Percentiles rank a stretch among this genome's conserved stretches.
phyloP scores from a whole-genome alignment of 2,113 vertebrate genomes.

The Seriola rivoliana region DNA sequence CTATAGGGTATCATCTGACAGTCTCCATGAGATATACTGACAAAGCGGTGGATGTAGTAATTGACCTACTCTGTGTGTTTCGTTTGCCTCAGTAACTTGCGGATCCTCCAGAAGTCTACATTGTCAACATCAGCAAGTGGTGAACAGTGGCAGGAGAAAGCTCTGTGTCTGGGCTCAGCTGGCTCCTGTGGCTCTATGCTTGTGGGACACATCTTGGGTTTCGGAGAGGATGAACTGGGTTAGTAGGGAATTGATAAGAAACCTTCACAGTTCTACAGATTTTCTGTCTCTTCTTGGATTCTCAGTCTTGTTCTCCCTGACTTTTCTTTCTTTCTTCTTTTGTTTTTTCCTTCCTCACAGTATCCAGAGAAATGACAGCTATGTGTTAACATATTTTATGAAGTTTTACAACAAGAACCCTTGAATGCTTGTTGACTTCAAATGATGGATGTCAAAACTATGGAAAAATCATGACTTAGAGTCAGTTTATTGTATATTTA shows the following conservation, averaged over 20 bases:
- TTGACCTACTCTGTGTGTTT: constrained; percentile 19
- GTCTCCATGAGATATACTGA: background rate
- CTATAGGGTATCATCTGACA: background rate
- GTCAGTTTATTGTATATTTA: constrained; percentile 40
- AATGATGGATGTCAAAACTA: constrained; percentile 41
- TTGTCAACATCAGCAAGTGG: constrained; percentile 81
- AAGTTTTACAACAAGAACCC: constrained; percentile 31
- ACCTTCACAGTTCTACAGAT: background rate
- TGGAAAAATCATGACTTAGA: constrained; percentile 40
- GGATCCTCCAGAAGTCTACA: constrained; percentile 93
- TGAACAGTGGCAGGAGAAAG: constrained; percentile 95
- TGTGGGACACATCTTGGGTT: constrained; percentile 94
- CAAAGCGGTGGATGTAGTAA: background rate
- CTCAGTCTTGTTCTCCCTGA: background rate
- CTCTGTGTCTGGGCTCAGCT: constrained; percentile 91
- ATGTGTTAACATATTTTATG: constrained; percentile 26
- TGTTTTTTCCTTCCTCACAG: background rate
- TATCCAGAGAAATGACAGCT: constrained; percentile 21
- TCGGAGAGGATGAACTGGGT: constrained; percentile 98
- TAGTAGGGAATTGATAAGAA: constrained; percentile 60
- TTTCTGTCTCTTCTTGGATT: constrained; percentile 1
- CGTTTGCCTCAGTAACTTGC: constrained; percentile 89
- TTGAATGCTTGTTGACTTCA: constrained; percentile 39
- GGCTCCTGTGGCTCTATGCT: constrained; percentile 91
- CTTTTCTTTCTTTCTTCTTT: background rate